phyloP scores from a whole-genome alignment of 2,113 vertebrate genomes.

The Morone chrysops region DNA sequence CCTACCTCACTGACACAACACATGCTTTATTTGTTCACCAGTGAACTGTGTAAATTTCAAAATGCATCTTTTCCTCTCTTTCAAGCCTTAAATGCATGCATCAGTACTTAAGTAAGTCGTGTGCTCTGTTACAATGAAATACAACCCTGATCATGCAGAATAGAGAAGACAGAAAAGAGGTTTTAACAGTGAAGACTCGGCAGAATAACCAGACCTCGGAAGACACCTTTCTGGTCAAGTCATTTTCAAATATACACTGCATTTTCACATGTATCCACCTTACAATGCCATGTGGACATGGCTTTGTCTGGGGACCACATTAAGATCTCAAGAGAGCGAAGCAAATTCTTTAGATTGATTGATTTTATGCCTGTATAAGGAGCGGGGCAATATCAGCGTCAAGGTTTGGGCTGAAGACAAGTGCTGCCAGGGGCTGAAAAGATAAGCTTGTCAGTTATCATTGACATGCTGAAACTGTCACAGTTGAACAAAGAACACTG shows the following conservation, averaged over 20 bases:
- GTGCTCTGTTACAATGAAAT: not conserved
- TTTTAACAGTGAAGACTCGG: not conserved
- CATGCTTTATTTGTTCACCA: not conserved
- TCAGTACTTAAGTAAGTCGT: not conserved
- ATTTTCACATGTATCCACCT: no score
- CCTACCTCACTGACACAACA: not conserved
- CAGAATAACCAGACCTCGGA: not conserved
- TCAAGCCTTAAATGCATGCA: not conserved
- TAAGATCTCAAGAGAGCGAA: conserved; percentile 24
- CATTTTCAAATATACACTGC: not conserved
- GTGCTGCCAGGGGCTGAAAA: not conserved
- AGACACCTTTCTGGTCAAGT: not conserved
- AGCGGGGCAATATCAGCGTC: not conserved
- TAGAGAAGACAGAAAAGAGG: not conserved
- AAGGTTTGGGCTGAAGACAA: not conserved
- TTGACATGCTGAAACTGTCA: conserved; percentile 13
- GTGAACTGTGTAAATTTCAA: not conserved
- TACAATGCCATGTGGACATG: not conserved
- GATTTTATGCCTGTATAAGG: conserved; percentile 28
- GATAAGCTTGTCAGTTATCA: conserved; percentile 15
- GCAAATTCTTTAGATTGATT: conserved; percentile 35
- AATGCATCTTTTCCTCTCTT: not conserved
- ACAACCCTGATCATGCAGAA: not conserved
- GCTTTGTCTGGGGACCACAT: not conserved
- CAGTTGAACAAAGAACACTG: not conserved